Evolutionary conservation across 2,113 vertebrate genomes (phyloP).

Genomic region (Arvicanthis niloticus): DNA sequence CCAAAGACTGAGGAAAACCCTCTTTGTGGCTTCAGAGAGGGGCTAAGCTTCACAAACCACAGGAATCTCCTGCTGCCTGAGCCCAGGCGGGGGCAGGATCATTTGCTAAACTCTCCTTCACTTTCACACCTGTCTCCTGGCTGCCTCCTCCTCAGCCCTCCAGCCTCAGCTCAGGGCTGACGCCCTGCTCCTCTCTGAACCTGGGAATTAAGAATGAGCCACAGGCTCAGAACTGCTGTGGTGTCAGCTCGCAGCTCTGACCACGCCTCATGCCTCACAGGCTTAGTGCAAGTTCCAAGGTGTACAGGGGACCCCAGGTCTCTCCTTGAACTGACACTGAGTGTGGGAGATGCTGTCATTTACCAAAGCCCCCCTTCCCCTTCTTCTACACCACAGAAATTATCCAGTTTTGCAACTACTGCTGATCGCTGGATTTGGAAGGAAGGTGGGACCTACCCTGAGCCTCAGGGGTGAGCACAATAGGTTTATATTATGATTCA

Average conservation of each 20-base stretch:
- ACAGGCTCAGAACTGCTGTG: slow-evolving; percentile 68
- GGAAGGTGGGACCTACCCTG: neutral
- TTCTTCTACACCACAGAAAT: neutral
- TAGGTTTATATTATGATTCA: neutral
- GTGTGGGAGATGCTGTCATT: neutral
- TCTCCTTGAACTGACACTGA: neutral
- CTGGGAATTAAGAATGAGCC: slow-evolving; percentile 84
- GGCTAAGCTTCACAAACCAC: slow-evolving; percentile 40
- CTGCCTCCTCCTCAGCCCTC: slow-evolving; percentile 48
- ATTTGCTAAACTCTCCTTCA: neutral
- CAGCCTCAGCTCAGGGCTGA: slow-evolving; percentile 75
- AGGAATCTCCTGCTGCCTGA: slow-evolving; percentile 62
- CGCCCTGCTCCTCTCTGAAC: slow-evolving; percentile 60
- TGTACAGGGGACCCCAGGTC: slow-evolving; percentile 69
- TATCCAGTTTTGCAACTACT: neutral
- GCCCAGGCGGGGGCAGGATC: neutral
- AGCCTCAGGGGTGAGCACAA: neutral
- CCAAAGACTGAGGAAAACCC: neutral
- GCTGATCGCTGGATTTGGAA: neutral
- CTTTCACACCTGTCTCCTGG: slow-evolving; percentile 73
- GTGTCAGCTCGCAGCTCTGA: slow-evolving; percentile 62
- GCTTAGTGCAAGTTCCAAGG: slow-evolving; percentile 82
- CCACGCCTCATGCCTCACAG: slow-evolving; percentile 84
- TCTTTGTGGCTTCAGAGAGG: neutral
- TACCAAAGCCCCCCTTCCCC: neutral